Percentiles rank a stretch among this genome's conserved stretches.
Evolutionary conservation across 2,888 invertebrate species (phyloP).

Genomic region (Pandemis heparana): DNA sequence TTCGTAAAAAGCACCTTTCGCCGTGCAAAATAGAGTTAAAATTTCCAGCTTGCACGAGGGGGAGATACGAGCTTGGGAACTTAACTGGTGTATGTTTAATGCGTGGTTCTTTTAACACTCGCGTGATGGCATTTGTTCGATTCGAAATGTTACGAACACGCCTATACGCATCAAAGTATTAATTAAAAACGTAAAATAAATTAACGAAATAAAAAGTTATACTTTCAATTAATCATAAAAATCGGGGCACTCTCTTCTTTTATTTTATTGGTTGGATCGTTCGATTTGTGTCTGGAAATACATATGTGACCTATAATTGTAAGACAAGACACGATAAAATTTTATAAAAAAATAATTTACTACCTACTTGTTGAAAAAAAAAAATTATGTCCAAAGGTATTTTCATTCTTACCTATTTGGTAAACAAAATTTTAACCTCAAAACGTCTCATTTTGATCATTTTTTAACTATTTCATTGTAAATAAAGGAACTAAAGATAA

Average conservation of each 20-base stretch:
- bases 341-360: too few species aligned
- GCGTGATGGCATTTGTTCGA: conserved; percentile 18
- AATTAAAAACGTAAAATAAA: conserved; percentile 16
- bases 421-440: too few species aligned
- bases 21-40: neutral
- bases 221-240: neutral
- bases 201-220: conserved; percentile 7
- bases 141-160: neutral
- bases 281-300: too few species aligned
- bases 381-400: too few species aligned
- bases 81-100: neutral
- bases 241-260: neutral
- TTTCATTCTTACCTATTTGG: too few species aligned
- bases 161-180: conserved; percentile 29
- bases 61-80: neutral
- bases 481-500: too few species aligned
- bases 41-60: neutral
- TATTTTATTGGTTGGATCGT: too few species aligned
- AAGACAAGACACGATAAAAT: too few species aligned
- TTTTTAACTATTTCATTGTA: too few species aligned
- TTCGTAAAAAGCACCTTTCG: neutral
- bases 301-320: too few species aligned
- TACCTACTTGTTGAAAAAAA: too few species aligned
- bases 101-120: conserved; percentile 18
- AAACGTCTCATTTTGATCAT: too few species aligned